A percentile compares a stretch with the other conserved stretches of the same genome.
These are phyloP conservation scores for Venustaconcha ellipsiformis DNA, from an alignment of 1,140 invertebrate genomes.

Conservation along the genomic window DNA sequence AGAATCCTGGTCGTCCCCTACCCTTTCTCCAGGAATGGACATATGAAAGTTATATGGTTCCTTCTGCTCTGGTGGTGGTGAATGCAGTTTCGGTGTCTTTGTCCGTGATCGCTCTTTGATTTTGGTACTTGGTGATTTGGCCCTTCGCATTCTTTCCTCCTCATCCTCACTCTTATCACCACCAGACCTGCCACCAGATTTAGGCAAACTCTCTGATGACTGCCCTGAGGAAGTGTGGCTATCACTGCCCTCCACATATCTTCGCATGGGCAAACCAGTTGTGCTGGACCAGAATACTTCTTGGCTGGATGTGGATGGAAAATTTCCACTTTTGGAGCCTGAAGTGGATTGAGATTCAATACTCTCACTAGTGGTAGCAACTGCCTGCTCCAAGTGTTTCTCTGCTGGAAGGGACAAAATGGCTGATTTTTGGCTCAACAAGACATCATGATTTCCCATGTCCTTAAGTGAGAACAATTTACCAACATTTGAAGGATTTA, in stretches of 20 bases:
- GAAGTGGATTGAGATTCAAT: slow-evolving; percentile 14
- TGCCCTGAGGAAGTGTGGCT: slow-evolving; percentile 23
- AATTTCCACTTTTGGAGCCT: slow-evolving; percentile 11
- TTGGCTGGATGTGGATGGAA: background rate
- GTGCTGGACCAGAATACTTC: slow-evolving; percentile 7
- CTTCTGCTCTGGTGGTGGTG: slow-evolving; percentile 33
- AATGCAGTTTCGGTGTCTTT: slow-evolving; percentile 47
- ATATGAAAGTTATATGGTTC: slow-evolving; percentile 23
- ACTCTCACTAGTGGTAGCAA: slow-evolving; percentile 8
- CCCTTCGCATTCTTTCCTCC: slow-evolving; percentile 48
- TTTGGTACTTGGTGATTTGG: slow-evolving; percentile 63
- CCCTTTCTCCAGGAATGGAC: slow-evolving; percentile 19
- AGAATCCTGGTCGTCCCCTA: slow-evolving; percentile 34
- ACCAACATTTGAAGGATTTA: slow-evolving; percentile 60
- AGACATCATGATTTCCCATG: slow-evolving; percentile 1
- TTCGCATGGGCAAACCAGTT: slow-evolving; percentile 33
- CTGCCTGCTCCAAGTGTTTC: slow-evolving; percentile 5
- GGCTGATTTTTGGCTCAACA: too few species aligned
- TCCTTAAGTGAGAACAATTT: slow-evolving; percentile 51
- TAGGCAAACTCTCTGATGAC: slow-evolving; percentile 12
- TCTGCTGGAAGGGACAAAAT: slow-evolving; percentile 5
- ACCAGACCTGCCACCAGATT: background rate
- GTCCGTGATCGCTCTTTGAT: slow-evolving; percentile 59
- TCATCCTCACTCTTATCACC: slow-evolving; percentile 54
- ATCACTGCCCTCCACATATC: slow-evolving; percentile 60